A percentile compares a stretch with the other conserved stretches of the same genome.
Conservation (phyloP, 2,888 invertebrate species). For the Harpagoxenus sublaevis region DNA sequence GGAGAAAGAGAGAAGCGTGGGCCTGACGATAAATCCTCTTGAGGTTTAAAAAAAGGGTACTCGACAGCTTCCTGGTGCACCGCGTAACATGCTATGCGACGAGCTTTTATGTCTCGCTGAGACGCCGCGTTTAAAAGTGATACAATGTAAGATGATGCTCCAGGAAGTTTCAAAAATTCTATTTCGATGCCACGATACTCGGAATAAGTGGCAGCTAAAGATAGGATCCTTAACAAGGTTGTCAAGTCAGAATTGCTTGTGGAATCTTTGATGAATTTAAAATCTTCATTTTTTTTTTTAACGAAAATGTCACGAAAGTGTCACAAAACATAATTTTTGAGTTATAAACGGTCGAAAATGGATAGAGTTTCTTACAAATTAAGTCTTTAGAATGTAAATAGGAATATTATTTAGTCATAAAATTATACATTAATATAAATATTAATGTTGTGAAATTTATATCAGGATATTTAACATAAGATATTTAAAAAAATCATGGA, state of each 20-base stretch:
- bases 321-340: not conserved
- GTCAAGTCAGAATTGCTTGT: not conserved
- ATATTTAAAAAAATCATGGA: not conserved
- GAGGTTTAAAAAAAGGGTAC: constrained; percentile 67
- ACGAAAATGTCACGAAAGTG: not conserved
- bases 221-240: not conserved
- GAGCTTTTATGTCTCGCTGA: constrained; percentile 59
- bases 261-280: not conserved
- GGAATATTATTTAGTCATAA: not conserved
- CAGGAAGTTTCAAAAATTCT: constrained; percentile 48
- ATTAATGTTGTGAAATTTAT: not conserved
- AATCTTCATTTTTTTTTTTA: not conserved
- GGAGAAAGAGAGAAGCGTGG: constrained; percentile 46
- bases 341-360: not conserved
- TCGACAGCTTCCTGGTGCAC: constrained; percentile 69
- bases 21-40: constrained; percentile 68
- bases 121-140: constrained; percentile 27
- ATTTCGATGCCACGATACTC: constrained; percentile 10
- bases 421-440: not conserved
- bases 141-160: constrained; percentile 47
- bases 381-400: not conserved
- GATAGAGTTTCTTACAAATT: not conserved
- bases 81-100: constrained; percentile 40
- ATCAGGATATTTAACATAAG: not conserved
- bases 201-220: not conserved